Conservation (phyloP, 2,888 invertebrate species). For the Ellobium chinense region DNA sequence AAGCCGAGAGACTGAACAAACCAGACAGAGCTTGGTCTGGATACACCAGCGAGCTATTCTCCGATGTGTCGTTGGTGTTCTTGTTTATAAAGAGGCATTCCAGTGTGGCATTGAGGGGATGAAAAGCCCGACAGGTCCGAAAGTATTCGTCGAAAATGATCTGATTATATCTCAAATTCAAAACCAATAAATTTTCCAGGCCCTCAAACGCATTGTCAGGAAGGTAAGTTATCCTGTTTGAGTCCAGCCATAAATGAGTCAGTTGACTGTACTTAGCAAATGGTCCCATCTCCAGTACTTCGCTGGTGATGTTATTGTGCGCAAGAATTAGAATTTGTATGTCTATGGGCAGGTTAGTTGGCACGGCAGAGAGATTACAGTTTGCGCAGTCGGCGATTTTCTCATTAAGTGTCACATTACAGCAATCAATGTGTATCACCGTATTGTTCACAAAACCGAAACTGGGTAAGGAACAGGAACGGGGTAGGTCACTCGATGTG, state of each 20-base stretch:
- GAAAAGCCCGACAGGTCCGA: neutral
- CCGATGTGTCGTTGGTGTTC: neutral
- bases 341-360: neutral
- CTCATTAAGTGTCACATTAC: too few relatives aligned
- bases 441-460: too few relatives aligned
- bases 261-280: constrained; percentile 21
- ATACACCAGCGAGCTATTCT: neutral
- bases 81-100: constrained; percentile 7
- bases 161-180: constrained; percentile 14
- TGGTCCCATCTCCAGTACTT: neutral
- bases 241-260: neutral
- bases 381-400: neutral
- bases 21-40: constrained; percentile 36
- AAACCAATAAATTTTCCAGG: neutral
- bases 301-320: constrained; percentile 12
- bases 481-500: too few relatives aligned
- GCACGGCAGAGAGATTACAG: neutral
- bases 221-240: constrained; percentile 24
- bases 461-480: too few relatives aligned
- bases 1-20: constrained; percentile 4
- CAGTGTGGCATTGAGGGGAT: constrained; percentile 3
- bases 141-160: constrained; percentile 1
- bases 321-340: constrained; percentile 18
- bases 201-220: constrained; percentile 18
- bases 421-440: too few relatives aligned